Percentiles rank a stretch among this genome's conserved stretches.
These are phyloP conservation scores for Rhodinocichla rosea DNA, from an alignment of 2,113 vertebrate species.

Conservation along the genomic window DNA sequence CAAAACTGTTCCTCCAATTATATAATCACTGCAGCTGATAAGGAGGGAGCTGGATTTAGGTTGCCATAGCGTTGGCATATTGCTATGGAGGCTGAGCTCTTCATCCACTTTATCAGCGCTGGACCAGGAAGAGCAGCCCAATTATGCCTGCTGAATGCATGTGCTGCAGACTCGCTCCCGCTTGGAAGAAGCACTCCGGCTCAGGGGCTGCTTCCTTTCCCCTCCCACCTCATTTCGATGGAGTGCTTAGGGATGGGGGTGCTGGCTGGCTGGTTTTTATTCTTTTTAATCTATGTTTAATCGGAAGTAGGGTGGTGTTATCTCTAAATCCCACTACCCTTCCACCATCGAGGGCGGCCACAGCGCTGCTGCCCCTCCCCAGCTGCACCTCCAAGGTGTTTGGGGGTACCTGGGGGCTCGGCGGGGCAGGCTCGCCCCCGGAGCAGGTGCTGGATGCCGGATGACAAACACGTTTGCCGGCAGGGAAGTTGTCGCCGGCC, in stretches of 20 bases:
- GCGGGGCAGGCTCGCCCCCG: background rate
- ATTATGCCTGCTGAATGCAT: background rate
- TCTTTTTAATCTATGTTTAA: background rate
- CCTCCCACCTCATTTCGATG: background rate
- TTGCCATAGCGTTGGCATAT: slow-evolving; percentile 76
- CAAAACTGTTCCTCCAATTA: slow-evolving; percentile 75
- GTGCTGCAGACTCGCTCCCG: background rate
- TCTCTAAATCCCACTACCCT: background rate
- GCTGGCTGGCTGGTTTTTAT: background rate
- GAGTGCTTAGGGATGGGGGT: background rate
- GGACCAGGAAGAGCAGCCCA: slow-evolving; percentile 32
- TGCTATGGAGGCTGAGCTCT: slow-evolving; percentile 68
- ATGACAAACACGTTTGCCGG: background rate
- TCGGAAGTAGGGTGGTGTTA: background rate
- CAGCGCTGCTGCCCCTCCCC: background rate
- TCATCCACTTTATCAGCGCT: slow-evolving; percentile 40
- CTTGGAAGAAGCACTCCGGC: background rate
- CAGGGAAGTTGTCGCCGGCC: background rate
- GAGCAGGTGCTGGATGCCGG: background rate
- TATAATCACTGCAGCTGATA: slow-evolving; percentile 81
- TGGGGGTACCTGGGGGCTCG: background rate
- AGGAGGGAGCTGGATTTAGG: slow-evolving; percentile 69
- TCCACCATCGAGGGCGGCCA: background rate
- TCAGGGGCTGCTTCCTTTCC: slow-evolving; percentile 12
- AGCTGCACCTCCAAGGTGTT: background rate